Evolutionary conservation across 1,140 invertebrate species (phyloP).

Genomic region (Hestina assimilis): DNA sequence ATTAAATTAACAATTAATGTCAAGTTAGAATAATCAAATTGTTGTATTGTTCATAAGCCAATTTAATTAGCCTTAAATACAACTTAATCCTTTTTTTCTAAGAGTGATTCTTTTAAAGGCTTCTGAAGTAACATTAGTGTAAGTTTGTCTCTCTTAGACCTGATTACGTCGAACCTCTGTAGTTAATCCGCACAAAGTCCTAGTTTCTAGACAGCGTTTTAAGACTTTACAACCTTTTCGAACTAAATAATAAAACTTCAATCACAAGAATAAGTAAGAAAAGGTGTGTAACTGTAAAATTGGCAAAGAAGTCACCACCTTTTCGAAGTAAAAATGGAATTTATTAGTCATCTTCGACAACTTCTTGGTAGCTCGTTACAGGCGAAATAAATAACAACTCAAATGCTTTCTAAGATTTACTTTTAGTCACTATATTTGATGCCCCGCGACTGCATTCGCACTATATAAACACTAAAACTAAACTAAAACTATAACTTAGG

Average conservation of each 20-base stretch:
- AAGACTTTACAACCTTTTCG: conserved; percentile 32
- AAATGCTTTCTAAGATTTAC: conserved; percentile 23
- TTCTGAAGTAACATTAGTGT: conserved; percentile 36
- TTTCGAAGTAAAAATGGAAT: conserved; percentile 38
- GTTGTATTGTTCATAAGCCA: no score
- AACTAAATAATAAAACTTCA: conserved; percentile 8
- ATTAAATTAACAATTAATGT: no score
- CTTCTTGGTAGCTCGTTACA: conserved; percentile 50
- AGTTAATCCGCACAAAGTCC: conserved; percentile 15
- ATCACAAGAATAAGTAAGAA: conserved; percentile 9
- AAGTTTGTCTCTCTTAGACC: conserved; percentile 34
- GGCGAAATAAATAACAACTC: conserved; percentile 48
- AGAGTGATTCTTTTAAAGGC: conserved; percentile 25
- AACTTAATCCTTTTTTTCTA: not conserved
- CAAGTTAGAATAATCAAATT: no score
- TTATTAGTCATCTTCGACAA: conserved; percentile 60
- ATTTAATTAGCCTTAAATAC: no score
- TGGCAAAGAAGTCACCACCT: conserved; percentile 39
- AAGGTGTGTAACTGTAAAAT: conserved; percentile 12
- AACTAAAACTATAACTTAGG: no score
- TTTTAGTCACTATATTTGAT: not conserved
- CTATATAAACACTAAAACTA: not conserved
- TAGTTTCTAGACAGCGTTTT: conserved; percentile 12
- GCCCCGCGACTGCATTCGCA: not conserved
- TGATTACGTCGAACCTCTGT: conserved; percentile 28